These are phyloP conservation scores for Itoplectis maculator DNA, from an alignment of 2,888 invertebrate species.

Conservation along the genomic window DNA sequence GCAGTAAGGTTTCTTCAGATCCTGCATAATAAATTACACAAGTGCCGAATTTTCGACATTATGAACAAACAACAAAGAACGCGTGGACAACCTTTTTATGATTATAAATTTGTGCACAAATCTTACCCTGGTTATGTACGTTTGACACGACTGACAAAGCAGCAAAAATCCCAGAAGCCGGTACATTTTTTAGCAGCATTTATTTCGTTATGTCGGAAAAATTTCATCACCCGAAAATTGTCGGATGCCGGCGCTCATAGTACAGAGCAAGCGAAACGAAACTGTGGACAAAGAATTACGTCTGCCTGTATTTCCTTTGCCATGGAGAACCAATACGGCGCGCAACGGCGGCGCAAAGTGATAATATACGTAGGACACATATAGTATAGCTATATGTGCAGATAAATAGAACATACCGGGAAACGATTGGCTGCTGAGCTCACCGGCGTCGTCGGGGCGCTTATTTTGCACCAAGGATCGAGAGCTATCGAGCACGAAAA, in stretches of 20 bases:
- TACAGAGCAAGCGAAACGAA: not conserved
- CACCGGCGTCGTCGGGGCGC: no score
- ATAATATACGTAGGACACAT: no score
- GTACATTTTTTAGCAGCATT: slow-evolving; percentile 30
- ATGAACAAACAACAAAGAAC: no score
- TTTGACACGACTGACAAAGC: slow-evolving; percentile 11
- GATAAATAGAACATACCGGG: no score
- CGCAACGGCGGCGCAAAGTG: no score
- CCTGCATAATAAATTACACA: no score
- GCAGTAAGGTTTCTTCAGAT: slow-evolving; percentile 49
- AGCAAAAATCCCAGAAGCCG: slow-evolving; percentile 29
- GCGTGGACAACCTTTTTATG: not conserved
- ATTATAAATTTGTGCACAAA: not conserved
- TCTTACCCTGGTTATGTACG: slow-evolving; percentile 1
- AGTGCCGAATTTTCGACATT: no score
- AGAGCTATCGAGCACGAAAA: not conserved
- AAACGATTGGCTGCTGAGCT: no score
- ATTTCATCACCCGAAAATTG: not conserved
- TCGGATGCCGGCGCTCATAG: not conserved
- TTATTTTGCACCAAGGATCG: no score
- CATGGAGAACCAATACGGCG: no score
- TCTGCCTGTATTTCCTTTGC: no score
- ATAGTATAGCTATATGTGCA: no score
- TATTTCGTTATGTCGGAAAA: slow-evolving; percentile 33
- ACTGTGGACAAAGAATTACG: not conserved